Conservation (phyloP, 2,888 invertebrate species). For the Glyphotaelius pellucidus region DNA sequence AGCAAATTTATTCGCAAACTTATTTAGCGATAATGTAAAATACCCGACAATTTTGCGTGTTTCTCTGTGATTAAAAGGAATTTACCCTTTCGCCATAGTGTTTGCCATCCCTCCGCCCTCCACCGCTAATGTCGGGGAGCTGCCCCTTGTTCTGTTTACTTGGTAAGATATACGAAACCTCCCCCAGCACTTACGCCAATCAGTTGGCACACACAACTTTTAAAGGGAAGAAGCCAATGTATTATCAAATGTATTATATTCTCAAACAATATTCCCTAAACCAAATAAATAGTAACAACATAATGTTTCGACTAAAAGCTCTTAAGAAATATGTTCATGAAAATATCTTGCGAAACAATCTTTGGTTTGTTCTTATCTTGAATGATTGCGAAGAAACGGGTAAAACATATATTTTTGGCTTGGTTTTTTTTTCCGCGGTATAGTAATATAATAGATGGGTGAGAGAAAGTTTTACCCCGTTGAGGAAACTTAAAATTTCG, state of each 20-base stretch:
- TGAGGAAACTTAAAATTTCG: slow-evolving; percentile 43
- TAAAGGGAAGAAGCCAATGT: slow-evolving; percentile 39
- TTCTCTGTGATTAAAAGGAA: slow-evolving; percentile 42
- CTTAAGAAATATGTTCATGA: slow-evolving; percentile 58
- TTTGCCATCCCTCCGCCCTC: neutral
- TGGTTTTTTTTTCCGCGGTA: neutral
- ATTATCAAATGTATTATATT: neutral
- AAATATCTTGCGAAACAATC: slow-evolving; percentile 57
- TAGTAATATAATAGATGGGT: slow-evolving; percentile 37
- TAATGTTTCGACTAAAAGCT: slow-evolving; percentile 62
- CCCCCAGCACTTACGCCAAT: slow-evolving; percentile 37
- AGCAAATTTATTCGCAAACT: slow-evolving; percentile 1
- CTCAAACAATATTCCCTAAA: neutral
- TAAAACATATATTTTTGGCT: slow-evolving; percentile 7
- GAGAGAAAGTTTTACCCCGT: slow-evolving; percentile 29
- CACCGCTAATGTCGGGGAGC: slow-evolving; percentile 39
- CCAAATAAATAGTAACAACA: slow-evolving; percentile 14
- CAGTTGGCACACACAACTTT: slow-evolving; percentile 30
- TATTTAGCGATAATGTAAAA: slow-evolving; percentile 16
- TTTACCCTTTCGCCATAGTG: slow-evolving; percentile 26
- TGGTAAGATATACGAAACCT: slow-evolving; percentile 41
- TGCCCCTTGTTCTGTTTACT: slow-evolving; percentile 42
- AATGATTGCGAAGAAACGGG: slow-evolving; percentile 36
- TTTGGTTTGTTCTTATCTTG: slow-evolving; percentile 42
- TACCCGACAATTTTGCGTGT: slow-evolving; percentile 27